Percentiles rank a stretch among this genome's conserved stretches.
Conservation (phyloP, 2,797 vertebrate species). For the Myripristis murdjan region DNA sequence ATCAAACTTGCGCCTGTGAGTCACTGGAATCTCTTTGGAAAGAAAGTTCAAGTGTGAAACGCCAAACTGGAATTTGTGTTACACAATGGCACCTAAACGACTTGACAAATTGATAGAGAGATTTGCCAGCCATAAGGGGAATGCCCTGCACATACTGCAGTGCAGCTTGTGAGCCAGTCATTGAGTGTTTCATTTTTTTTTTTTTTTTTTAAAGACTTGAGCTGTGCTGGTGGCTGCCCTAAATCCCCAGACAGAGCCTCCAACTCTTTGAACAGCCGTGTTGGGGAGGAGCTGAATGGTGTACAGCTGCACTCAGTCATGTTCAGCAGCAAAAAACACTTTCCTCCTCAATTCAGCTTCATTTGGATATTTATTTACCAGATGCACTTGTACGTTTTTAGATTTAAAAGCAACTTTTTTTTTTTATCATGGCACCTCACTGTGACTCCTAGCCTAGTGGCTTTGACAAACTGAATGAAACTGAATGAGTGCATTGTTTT, state of each 20-base stretch:
- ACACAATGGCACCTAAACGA: conserved; percentile 36
- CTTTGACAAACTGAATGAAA: conserved; percentile 33
- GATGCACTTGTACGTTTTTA: conserved; percentile 39
- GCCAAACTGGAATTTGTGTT: conserved; percentile 29
- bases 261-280: conserved; percentile 72
- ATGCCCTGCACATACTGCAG: conserved; percentile 43
- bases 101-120: conserved; percentile 52
- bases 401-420: too few species aligned
- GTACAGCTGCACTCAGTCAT: conserved; percentile 76
- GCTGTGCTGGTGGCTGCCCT: conserved; percentile 70
- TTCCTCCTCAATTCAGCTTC: conserved; percentile 56
- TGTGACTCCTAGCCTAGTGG: conserved; percentile 35
- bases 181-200: conserved; percentile 65
- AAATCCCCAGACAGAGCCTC: conserved; percentile 74
- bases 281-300: conserved; percentile 60
- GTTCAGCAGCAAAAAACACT: conserved; percentile 68
- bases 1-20: too few species aligned
- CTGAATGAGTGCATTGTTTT: conserved; percentile 14
- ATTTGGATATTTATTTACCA: conserved; percentile 66
- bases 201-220: conserved; percentile 65
- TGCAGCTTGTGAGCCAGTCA: conserved; percentile 66
- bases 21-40: not conserved
- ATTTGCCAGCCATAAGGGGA: conserved; percentile 32
- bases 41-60: conserved; percentile 8
- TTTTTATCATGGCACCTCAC: conserved; percentile 56